Evolutionary conservation across 2,888 invertebrate genomes (phyloP), one percentile per base, ranked within the genome.

Genomic region (Cyclophora albipunctata): DNA sequence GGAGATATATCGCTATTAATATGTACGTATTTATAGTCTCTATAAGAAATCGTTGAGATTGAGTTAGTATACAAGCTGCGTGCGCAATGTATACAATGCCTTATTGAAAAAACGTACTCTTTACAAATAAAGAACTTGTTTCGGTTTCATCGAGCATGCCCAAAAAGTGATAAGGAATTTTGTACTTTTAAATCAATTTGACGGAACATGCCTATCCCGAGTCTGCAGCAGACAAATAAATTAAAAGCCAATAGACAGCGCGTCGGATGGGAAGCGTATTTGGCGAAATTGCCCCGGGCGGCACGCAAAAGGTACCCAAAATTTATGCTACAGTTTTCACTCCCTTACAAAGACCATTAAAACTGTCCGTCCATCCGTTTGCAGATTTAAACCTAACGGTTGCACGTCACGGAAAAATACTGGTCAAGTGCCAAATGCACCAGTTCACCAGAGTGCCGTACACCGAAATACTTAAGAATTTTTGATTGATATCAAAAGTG

Each of bases 311-410:
- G 73, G 73, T 67, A 63, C 54, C 63, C 64, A 62, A 73, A 81
- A 82, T 80, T 73, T 81, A 81, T 81, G 70, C 69, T 71, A 71
- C 75, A 71, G 71, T 78, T 73, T 57, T 71, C 71, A 69, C 64
- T 77, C 78, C 79, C 75, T 83, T 79, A 72, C 75, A 62, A 61
- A 70, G 73, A 64, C 81, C 81, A 84, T 84, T 85, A 81, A 83
- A 81, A 79, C 72, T 74, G 81, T 74, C 76, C 75, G 74, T 78
- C 76, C 76, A 73, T 78, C 76, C 79, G 75, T 78, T 82, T 61
- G 72, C 70, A 78, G 81, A 79, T 79, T 84, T 79, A 81, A 81
- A 71, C 76, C 74, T 72, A 81, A 81, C 70, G 74, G 71, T 71
- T 62, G 62, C 63, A 69, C 67, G 73, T 79, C 80, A 77, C 77